Conservation (phyloP, 1,140 invertebrate genomes). For the Mycetomoellerius zeteki region DNA sequence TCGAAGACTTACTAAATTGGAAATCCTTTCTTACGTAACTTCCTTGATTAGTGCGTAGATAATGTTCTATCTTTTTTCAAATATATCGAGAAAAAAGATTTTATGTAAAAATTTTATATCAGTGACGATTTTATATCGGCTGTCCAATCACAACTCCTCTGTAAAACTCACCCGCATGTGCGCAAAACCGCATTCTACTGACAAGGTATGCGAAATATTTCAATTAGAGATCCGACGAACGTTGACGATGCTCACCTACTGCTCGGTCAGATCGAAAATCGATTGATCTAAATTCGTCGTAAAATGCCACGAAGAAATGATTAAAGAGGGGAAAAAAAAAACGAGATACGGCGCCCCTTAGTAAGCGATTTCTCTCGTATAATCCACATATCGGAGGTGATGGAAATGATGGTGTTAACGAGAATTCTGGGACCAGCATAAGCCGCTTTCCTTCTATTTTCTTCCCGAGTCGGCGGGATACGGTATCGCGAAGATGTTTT, state of each 20-base stretch:
- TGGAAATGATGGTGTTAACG: conserved; percentile 41
- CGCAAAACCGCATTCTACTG: conserved; percentile 45
- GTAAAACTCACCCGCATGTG: conserved; percentile 64
- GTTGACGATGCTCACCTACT: conserved; percentile 9
- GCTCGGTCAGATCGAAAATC: conserved; percentile 12
- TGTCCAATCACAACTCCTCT: conserved; percentile 9
- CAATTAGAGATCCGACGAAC: conserved; percentile 26
- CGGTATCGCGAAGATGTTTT: conserved; percentile 69
- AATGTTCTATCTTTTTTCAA: not conserved
- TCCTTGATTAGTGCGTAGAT: not conserved
- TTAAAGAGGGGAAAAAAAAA: conserved; percentile 1
- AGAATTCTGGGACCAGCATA: conserved; percentile 36
- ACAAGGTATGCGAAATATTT: conserved; percentile 54
- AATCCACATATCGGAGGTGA: conserved; percentile 11
- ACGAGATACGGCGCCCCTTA: not conserved
- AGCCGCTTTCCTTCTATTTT: conserved; percentile 53
- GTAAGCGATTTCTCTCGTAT: conserved; percentile 18
- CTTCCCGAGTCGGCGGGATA: conserved; percentile 26
- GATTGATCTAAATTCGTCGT: conserved; percentile 31
- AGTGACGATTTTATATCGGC: not conserved
- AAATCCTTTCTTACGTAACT: not conserved
- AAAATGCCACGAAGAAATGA: conserved; percentile 10
- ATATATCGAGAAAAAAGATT: conserved; percentile 1
- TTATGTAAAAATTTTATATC: too few species aligned
- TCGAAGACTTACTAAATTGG: too few species aligned